Percentiles rank a stretch among this genome's conserved stretches.
Conservation (phyloP, 2,888 invertebrate species). For the Dyspetes luteomarginatus region DNA sequence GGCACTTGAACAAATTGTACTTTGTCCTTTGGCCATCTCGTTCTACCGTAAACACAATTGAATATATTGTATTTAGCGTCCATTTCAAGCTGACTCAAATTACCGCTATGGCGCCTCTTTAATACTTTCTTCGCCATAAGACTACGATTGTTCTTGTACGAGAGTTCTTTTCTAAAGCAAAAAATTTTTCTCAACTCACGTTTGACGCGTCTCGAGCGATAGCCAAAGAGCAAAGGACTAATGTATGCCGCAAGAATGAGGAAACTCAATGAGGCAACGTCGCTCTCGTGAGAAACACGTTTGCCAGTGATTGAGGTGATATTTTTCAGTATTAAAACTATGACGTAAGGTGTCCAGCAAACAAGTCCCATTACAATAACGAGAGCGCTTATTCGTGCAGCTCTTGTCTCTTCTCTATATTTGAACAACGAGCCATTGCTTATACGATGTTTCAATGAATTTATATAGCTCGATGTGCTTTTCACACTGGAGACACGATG, state of each 20-base stretch:
- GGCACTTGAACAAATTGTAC: constrained; percentile 85
- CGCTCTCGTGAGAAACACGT: constrained; percentile 70
- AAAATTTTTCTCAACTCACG: constrained; percentile 85
- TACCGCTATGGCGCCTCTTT: constrained; percentile 79
- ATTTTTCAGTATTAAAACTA: constrained; percentile 84
- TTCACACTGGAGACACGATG: constrained; percentile 82
- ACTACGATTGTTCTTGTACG: constrained; percentile 82
- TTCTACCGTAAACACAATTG: constrained; percentile 80
- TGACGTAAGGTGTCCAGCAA: constrained; percentile 85
- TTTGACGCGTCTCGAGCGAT: constrained; percentile 88
- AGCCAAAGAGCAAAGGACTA: constrained; percentile 91
- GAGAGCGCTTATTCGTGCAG: constrained; percentile 93
- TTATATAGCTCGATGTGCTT: constrained; percentile 87
- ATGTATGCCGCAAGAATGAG: constrained; percentile 87
- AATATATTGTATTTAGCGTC: constrained; percentile 80
- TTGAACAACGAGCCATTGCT: constrained; percentile 93
- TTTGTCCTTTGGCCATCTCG: constrained; percentile 81
- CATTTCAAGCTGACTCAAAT: constrained; percentile 74
- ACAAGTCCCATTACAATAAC: constrained; percentile 89
- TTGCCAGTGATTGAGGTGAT: constrained; percentile 65
- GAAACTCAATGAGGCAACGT: constrained; percentile 77
- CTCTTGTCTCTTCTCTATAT: constrained; percentile 94
- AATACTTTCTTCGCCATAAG: constrained; percentile 84
- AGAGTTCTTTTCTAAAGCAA: constrained; percentile 81
- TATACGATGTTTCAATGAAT: constrained; percentile 90